Conservation (phyloP, 2,888 invertebrate species). For the Drosophila neotestacea region DNA sequence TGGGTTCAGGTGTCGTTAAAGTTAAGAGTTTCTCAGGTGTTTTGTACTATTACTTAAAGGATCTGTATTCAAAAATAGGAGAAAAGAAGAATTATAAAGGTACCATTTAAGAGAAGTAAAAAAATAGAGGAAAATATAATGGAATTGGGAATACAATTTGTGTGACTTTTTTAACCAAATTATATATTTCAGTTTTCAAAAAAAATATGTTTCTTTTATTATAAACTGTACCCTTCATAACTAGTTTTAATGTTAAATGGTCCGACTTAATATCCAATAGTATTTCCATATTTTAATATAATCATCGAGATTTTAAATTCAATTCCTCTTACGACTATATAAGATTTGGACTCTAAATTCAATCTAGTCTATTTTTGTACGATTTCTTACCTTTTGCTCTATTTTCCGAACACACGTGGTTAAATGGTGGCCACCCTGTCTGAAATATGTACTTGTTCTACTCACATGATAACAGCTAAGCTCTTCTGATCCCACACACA, state of each 20-base stretch:
- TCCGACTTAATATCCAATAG: too few species aligned
- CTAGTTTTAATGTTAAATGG: too few species aligned
- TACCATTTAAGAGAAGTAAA: too few species aligned
- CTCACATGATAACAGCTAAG: constrained; percentile 49
- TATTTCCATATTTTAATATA: too few species aligned
- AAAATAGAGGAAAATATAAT: too few species aligned
- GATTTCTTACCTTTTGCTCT: not conserved
- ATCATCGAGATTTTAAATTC: not conserved
- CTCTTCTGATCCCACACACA: constrained; percentile 48
- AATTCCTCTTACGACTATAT: not conserved
- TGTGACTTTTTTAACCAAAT: too few species aligned
- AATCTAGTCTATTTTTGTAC: constrained; percentile 2
- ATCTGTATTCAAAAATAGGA: constrained; percentile 9
- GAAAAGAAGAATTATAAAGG: not conserved
- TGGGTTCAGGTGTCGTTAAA: constrained; percentile 6
- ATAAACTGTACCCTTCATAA: too few species aligned
- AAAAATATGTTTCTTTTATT: too few species aligned
- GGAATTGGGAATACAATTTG: too few species aligned
- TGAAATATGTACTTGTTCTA: constrained; percentile 34
- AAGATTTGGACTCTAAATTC: not conserved
- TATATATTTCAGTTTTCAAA: too few species aligned
- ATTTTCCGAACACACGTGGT: not conserved
- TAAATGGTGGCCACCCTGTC: constrained; percentile 14
- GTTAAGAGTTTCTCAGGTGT: constrained; percentile 35
- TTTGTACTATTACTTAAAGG: constrained; percentile 18